phyloP scores from a whole-genome alignment of 2,888 invertebrate species.

The Linnaemya tessellans region DNA sequence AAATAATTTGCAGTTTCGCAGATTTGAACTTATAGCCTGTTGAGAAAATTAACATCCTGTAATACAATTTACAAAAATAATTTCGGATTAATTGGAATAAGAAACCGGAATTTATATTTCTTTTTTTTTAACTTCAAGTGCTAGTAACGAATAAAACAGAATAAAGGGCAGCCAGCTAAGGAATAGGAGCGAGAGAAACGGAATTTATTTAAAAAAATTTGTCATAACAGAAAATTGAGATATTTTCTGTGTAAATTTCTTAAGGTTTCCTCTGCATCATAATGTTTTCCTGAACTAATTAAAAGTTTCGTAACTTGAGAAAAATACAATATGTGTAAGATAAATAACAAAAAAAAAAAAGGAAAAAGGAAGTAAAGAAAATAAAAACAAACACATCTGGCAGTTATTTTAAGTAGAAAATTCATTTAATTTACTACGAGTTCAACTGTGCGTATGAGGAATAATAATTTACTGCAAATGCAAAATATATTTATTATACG shows the following conservation, averaged over 20 bases:
- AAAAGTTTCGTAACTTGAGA: constrained; percentile 15
- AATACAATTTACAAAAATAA: no score
- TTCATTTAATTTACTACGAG: background rate
- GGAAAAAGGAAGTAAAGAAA: background rate
- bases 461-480: background rate
- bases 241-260: background rate
- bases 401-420: background rate
- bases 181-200: no score
- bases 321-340: background rate
- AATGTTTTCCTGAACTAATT: constrained; percentile 36
- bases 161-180: no score
- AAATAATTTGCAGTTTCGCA: no score
- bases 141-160: no score
- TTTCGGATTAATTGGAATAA: no score
- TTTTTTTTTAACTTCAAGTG: no score
- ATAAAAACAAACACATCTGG: background rate
- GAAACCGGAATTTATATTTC: no score
- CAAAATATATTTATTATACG: background rate
- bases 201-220: no score
- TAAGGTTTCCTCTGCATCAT: background rate
- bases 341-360: background rate
- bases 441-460: background rate
- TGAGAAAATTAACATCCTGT: no score
- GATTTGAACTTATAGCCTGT: no score
- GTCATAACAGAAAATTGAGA: no score